phyloP scores from a whole-genome alignment of 2,797 vertebrate species.

The Pantherophis vulpinus region DNA sequence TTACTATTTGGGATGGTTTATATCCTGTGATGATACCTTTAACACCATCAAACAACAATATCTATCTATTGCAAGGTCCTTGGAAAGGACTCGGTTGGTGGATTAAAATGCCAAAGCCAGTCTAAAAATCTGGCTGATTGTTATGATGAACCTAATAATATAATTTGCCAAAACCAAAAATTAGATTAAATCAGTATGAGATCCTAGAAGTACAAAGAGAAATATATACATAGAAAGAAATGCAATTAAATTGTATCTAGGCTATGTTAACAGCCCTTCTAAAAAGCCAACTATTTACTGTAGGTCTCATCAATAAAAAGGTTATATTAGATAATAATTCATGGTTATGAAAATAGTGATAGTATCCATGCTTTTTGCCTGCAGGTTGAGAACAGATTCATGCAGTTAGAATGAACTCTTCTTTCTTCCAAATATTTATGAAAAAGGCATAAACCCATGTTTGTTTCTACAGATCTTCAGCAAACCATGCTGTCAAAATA shows the following conservation, averaged over 20 bases:
- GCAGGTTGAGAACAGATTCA: neutral
- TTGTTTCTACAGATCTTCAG: neutral
- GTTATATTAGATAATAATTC: neutral
- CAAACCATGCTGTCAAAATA: neutral
- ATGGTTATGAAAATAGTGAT: neutral
- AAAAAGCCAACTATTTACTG: neutral
- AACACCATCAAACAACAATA: neutral
- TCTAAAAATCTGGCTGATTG: neutral
- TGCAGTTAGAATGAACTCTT: neutral
- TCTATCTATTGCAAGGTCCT: neutral
- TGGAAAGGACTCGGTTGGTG: neutral
- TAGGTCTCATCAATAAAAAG: neutral
- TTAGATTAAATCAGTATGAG: neutral
- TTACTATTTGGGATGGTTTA: neutral
- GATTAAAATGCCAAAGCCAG: neutral
- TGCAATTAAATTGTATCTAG: neutral
- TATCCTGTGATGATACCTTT: neutral
- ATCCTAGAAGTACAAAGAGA: neutral
- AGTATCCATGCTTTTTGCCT: neutral
- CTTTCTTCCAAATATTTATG: neutral
- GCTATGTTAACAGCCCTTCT: neutral
- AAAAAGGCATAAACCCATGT: neutral
- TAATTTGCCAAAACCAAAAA: neutral
- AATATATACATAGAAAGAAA: neutral
- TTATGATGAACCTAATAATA: neutral